phyloP scores from a whole-genome alignment of 1,140 invertebrate genomes.

The Drosophila nikananu region DNA sequence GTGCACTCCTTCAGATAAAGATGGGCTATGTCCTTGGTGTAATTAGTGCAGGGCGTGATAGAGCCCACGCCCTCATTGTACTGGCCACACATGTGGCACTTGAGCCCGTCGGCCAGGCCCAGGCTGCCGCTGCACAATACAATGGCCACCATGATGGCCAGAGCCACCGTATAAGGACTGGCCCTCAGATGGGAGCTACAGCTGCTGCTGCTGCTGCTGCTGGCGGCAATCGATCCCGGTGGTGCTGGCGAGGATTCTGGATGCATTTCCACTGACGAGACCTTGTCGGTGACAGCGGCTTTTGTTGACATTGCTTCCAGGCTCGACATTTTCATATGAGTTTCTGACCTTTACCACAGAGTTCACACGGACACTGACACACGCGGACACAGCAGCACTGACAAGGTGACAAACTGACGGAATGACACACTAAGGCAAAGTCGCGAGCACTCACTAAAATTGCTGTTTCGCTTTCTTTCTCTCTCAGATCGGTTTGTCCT shows the following conservation, averaged over 20 bases:
- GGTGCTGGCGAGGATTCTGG: conserved; percentile 7
- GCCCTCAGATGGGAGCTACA: conserved; percentile 30
- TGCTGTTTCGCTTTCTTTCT: conserved; percentile 46
- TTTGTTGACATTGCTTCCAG: conserved; percentile 66
- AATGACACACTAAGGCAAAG: conserved; percentile 25
- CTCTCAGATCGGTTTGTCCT: conserved; percentile 14
- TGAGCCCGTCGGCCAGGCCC: conserved; percentile 86
- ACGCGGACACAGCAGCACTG: conserved; percentile 5
- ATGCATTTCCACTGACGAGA: conserved; percentile 33
- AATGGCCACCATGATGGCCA: conserved; percentile 53
- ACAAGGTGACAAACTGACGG: conserved; percentile 21
- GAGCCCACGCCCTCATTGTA: conserved; percentile 93
- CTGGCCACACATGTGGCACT: conserved; percentile 91
- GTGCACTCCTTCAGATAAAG: conserved; percentile 89
- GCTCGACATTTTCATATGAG: conserved; percentile 70
- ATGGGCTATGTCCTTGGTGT: conserved; percentile 87
- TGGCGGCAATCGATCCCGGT: conserved; percentile 36
- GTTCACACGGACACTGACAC: conserved; percentile 28
- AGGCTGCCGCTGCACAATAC: conserved; percentile 63
- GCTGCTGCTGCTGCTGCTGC: conserved; percentile 5
- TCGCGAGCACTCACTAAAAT: conserved; percentile 50
- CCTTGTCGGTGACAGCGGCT: conserved; percentile 36
- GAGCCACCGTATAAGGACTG: conserved; percentile 33
- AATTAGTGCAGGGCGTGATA: conserved; percentile 92
- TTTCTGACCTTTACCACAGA: conserved; percentile 61